Base-by-base conservation (phyloP, 2,888 invertebrate genomes). In the Microdon myrmicae region DNA sequence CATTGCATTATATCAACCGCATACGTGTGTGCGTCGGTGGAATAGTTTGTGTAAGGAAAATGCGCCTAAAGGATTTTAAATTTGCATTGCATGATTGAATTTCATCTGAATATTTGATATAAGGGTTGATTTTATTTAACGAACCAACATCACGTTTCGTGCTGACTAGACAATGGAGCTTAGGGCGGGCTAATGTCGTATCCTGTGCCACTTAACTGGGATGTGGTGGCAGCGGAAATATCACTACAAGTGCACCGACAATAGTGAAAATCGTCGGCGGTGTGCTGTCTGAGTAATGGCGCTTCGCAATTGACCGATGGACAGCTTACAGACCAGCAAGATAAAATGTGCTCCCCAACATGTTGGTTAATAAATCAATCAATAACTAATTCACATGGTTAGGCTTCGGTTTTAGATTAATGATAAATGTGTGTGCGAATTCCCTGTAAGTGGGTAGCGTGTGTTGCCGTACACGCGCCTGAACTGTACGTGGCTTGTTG, bases 351-450 rank as follows among this genome's bases (percentile, higher is more conserved):
- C 64, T 58, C 59, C 48, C 58, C 64, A 64, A 55, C 67, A 64
- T 64, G 64, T 64, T 58, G 59, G 61, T 64, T 67, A 59, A 69
- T 69, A 69, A 69, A 69, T 69, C 68, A 69, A 69, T 69, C 69
- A 69, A 69, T 68, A 69, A 68, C 67, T 69, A 68, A 69, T 69
- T 68, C 68, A 55, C 67, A 56, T 59, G 67, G 69, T 59, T 55
- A 48, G 69, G 29, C 29, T 44, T 67, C 34, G 68, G 69, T 67
- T 67, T 67, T 69, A 64, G 69, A 69, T 69, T 68, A 68, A 69
- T 69, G 68, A 68, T 66, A 60, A 56, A 67, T 67, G 55, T 35
- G 31, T 41, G 64, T 67, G 56, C 44, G 61, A 45, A 68, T 49
- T 67, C 53, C 61, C 58, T 61, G 61, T 67, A 44, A 61, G 14